Evolutionary conservation across 2,797 vertebrate genomes (phyloP).

Genomic region (Bradypodion pumilum): DNA sequence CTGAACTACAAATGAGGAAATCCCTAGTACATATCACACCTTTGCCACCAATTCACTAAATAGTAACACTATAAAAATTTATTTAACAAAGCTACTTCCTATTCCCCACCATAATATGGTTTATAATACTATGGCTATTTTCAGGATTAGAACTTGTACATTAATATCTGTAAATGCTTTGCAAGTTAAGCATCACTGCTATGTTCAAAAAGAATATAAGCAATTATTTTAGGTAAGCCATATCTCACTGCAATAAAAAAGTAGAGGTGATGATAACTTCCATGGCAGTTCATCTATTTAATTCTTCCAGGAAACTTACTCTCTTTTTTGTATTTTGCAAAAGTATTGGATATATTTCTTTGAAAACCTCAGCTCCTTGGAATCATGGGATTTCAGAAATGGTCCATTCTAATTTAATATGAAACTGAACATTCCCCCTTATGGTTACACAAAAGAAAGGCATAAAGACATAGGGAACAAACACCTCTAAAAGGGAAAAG

Average conservation of each 20-base stretch:
- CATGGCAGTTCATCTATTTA: background rate
- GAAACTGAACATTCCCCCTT: background rate
- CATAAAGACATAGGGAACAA: slow-evolving; percentile 18
- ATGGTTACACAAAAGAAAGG: background rate
- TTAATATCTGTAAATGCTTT: background rate
- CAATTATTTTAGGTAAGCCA: background rate
- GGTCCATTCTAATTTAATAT: slow-evolving; percentile 2
- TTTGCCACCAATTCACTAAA: background rate
- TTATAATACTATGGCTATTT: background rate
- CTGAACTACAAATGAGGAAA: background rate
- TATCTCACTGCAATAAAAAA: background rate
- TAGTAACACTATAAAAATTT: no score
- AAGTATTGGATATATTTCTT: background rate
- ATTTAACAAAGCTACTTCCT: background rate
- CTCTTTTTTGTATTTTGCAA: background rate
- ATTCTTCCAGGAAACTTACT: background rate
- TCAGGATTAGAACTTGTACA: background rate
- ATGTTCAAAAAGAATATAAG: background rate
- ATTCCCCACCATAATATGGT: no score
- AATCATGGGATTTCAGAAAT: background rate
- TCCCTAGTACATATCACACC: background rate
- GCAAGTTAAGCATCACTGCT: background rate
- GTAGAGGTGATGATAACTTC: background rate
- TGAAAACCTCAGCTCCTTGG: background rate
- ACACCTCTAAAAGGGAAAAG: background rate